Evolutionary conservation across 2,888 invertebrate species (phyloP), one percentile per base, ranked within the genome.

Genomic region (Diarsia mendica): DNA sequence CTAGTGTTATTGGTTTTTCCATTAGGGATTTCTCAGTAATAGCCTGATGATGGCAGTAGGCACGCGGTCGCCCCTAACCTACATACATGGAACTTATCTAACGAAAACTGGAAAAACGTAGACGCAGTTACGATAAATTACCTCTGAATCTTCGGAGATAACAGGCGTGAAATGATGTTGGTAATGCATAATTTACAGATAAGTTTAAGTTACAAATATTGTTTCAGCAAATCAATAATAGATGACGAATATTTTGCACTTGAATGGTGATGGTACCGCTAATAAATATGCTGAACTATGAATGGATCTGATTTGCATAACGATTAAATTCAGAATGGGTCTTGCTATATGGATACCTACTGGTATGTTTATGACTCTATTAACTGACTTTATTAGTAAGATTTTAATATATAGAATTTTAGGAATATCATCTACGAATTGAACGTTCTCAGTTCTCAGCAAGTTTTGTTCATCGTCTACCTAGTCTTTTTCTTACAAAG

Each of bases 231-330:
- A 77, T 46, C 6, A 68, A 46, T 60, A 51, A 76, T 28, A 46
- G 18, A 53, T 67, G 44, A 51, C 58, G 51, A 60, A 75, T 77
- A 46, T 39, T 75, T 67, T 51, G 68, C 9, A 53, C 69, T 39
- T 61, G 33, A 60, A 51, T 68, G 46, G 51, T 51, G 23, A 23
- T 23, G 23, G 28, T 51, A 15, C 20, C 9, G 15, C 15, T 68
- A 78, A 23, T 51, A 67, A 60, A 51, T 75, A 75, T 77, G 58
- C 28, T 60, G 20, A 44, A 77, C 49, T 58, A 67, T 46, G 23
- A 77, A 75, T 75, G 78, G 11, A 46, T 78, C 23, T 68, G 46
- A 60, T 68, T 78, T 48, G 23, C 60, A 78, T 53, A 60, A 51
- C 18, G 46, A 51, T 78, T 77, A 60, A 58, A 60, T 58, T 49